Base-by-base conservation (phyloP, 2,113 vertebrate species). In the Hippocampus abdominalis region DNA sequence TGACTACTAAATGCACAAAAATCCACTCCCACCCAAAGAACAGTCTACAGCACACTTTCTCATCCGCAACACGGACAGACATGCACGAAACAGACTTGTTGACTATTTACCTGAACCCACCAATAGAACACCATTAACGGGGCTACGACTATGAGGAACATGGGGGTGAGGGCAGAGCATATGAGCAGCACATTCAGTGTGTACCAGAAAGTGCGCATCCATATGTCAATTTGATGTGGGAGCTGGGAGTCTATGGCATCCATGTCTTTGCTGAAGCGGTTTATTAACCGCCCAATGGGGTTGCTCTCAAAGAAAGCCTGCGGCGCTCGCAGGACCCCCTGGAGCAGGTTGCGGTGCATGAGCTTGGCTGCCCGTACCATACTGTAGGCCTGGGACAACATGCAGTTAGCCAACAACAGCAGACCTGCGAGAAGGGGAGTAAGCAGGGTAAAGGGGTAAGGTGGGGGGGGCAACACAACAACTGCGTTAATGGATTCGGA, bases 121-220 rank as follows among this genome's bases (percentile, higher is more conserved):
- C 92, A 93, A 92, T 91, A 94, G 93, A 93, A 87, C 88, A 91
- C 67, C 91, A 85, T 90, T 92, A 93, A 91, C 65, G 92, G 92
- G 77, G 85, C 91, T 91, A 91, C 70, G 80, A 92, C 92, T 91
- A 94, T 83, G 89, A 93, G 86, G 90, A 94, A 91, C 84, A 92
- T 86, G 74, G 93, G 92, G 88, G 91, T 93, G 91, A 94, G 89
- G 87, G 78, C 89, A 86, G 91, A 92, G 90, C 93, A 93, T 88
- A 92, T 87, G 88, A 92, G 80, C 90, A 94, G 90, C 90, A 94
- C 93, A 87, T 89, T 91, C 85, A 91, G 86, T 79, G 92, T 94
- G 89, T 92, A 93, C 92, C 91, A 94, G 91, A 93, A 92, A 86
- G 92, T 92, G 89, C 91, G 92, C 90, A 94, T 92, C 93, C 93